These are phyloP conservation scores for Metaphire vulgaris DNA, from an alignment of 1,140 invertebrate species.

Conservation along the genomic window DNA sequence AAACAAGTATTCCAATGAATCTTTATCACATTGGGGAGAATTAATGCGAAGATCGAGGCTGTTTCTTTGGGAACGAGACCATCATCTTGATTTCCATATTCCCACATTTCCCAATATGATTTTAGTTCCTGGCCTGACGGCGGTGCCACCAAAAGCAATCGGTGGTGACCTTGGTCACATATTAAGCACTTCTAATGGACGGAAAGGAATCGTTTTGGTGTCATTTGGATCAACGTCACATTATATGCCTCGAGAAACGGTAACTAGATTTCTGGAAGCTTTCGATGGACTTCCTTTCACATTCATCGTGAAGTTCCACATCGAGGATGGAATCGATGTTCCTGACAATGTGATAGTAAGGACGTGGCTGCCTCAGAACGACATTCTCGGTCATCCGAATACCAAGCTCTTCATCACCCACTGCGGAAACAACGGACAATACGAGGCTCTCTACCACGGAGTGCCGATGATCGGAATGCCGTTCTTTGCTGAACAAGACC, in stretches of 20 bases:
- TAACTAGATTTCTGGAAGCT: neutral
- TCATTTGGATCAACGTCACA: constrained; percentile 11
- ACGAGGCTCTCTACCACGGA: constrained; percentile 13
- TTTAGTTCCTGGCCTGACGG: neutral
- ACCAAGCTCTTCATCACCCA: constrained; percentile 10
- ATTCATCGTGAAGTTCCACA: neutral
- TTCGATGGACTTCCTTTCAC: neutral
- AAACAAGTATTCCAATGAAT: neutral
- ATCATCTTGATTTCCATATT: neutral
- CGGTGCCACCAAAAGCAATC: neutral
- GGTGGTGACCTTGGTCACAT: too few relatives aligned
- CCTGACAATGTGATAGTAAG: neutral
- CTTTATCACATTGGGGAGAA: neutral
- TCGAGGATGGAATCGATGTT: neutral
- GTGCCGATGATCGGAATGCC: constrained; percentile 28
- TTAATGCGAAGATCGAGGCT: neutral
- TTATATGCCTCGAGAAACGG: neutral
- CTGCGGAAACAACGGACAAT: constrained; percentile 8
- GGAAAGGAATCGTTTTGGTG: neutral
- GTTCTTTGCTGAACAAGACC: constrained; percentile 27
- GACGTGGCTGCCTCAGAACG: constrained; percentile 6
- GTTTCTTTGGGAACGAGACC: neutral
- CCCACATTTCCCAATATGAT: neutral
- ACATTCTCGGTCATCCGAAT: neutral
- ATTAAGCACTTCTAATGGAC: too few relatives aligned